These are phyloP conservation scores for Colletes collaris DNA, from an alignment of 2,888 invertebrate species.

Conservation along the genomic window DNA sequence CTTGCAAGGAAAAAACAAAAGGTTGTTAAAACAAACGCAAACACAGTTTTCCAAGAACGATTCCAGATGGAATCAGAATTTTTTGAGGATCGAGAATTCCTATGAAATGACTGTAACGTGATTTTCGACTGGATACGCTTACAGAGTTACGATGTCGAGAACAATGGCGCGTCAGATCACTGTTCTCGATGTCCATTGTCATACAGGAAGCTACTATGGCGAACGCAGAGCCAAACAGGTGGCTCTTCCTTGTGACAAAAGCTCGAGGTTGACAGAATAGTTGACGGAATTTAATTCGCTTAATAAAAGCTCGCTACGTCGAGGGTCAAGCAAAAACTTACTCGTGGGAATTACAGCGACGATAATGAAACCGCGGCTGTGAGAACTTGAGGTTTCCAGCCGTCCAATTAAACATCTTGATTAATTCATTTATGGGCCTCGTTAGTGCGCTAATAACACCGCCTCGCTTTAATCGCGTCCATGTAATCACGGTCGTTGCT, in stretches of 20 bases:
- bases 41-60: too few species aligned
- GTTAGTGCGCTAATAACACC: conserved; percentile 52
- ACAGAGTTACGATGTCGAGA: too few species aligned
- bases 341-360: not conserved
- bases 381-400: conserved; percentile 17
- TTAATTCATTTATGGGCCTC: conserved; percentile 40
- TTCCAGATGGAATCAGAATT: too few species aligned
- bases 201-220: too few species aligned
- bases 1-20: too few species aligned
- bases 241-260: not conserved
- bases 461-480: conserved; percentile 2
- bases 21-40: too few species aligned
- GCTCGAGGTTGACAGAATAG: not conserved
- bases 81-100: too few species aligned
- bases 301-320: not conserved
- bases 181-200: too few species aligned
- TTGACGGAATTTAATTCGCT: not conserved
- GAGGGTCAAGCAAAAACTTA: conserved; percentile 9
- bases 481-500: not conserved
- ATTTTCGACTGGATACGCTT: too few species aligned
- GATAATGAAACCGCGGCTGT: not conserved
- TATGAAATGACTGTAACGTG: too few species aligned
- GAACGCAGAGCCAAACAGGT: too few species aligned
- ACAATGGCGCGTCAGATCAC: too few species aligned
- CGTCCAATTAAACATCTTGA: conserved; percentile 33